Evolutionary conservation across 1,140 invertebrate genomes (phyloP), one percentile per base, ranked within the genome.

Genomic region (Cardiocondyla obscurior): DNA sequence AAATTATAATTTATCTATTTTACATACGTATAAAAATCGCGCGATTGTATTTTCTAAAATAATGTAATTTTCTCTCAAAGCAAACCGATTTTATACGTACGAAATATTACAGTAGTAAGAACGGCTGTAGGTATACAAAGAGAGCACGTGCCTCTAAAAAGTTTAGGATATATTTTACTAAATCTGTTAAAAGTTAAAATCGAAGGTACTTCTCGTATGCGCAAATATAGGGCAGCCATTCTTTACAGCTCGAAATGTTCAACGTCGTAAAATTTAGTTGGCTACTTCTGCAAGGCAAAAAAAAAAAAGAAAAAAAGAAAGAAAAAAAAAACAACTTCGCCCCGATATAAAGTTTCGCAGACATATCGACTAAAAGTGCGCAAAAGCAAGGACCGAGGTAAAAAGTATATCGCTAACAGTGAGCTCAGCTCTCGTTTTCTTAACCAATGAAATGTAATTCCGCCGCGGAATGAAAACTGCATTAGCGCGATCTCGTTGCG

Each of bases 401-500:
- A 74, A 39, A 53, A 14, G 33, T 19, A 25, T 67, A 53, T 53
- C 42, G 42, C 25, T 0, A 53, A 28, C 46, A 16, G 36, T n/a
- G 10, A 51, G 7, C 22, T 67, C 69, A 69, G 16, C 22, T 22
- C 30, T 30, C 46, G 62, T 69, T 42, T 62, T 62, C 62, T 67
- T 69, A 42, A 44, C 28, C 22, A 79, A 69, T 79, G 12, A 22
- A 42, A 67, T 39, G n/a, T 19, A 46, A 16, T 39, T 53, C 74
- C 74, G 60, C 4, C 6, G 51, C 33, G 14, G 6, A 49, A 79
- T 79, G 42, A 8, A 64, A 39, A 73, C 25, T 44, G 55, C 22
- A 82, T 86, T 70, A 83, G 53, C 46, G 46, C 30, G 70, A 76
- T 65, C 60, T 55, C 53, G 46, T 30, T 39, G 39, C 44, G 30